Evolutionary conservation across 2,888 invertebrate genomes (phyloP).

Genomic region (Morpho achilles): DNA sequence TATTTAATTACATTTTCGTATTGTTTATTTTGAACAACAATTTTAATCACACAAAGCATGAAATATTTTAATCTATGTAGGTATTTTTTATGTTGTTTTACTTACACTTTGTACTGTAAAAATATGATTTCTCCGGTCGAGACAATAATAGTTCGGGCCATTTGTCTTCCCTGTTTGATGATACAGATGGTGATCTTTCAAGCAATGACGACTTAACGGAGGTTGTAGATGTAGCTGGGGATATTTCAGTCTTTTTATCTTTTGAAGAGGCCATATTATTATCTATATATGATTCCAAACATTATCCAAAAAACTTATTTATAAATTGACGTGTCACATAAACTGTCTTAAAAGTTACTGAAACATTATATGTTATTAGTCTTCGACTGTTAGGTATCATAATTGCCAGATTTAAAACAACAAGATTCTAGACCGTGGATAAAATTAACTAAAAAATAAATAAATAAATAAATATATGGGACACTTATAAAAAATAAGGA

Average conservation of each 20-base stretch:
- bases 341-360: neutral
- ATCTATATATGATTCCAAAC: slow-evolving; percentile 37
- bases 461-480: too few relatives aligned
- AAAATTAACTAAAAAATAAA: too few relatives aligned
- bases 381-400: neutral
- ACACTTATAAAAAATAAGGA: too few relatives aligned
- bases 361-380: neutral
- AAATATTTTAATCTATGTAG: too few relatives aligned
- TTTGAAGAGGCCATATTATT: slow-evolving; percentile 57
- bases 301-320: slow-evolving; percentile 30
- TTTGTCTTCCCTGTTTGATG: slow-evolving; percentile 64
- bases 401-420: too few relatives aligned
- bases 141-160: slow-evolving; percentile 74
- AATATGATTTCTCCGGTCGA: slow-evolving; percentile 65
- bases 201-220: slow-evolving; percentile 53
- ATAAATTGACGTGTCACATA: slow-evolving; percentile 22
- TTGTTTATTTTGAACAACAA: too few relatives aligned
- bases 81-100: slow-evolving; percentile 22
- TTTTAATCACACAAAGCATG: too few relatives aligned
- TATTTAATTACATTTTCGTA: too few relatives aligned
- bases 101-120: slow-evolving; percentile 66
- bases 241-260: slow-evolving; percentile 50
- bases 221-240: slow-evolving; percentile 56
- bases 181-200: slow-evolving; percentile 61
- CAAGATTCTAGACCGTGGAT: too few relatives aligned